These are phyloP conservation scores for Sebastes matsubarae DNA, from an alignment of 2,797 vertebrate species.

Conservation along the genomic window DNA sequence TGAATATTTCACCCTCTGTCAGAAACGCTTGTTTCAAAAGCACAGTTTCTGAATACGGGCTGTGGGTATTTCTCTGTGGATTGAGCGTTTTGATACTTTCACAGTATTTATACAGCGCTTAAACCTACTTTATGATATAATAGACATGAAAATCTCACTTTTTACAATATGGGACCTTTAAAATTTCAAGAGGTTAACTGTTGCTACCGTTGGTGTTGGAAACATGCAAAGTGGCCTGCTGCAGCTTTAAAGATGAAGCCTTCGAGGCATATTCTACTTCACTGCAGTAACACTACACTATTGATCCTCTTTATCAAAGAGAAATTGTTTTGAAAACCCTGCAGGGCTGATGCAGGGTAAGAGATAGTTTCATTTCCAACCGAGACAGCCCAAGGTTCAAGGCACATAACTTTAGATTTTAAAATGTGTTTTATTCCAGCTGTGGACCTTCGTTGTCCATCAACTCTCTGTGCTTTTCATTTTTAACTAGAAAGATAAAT, in stretches of 20 bases:
- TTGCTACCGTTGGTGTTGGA: background rate
- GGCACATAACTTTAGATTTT: background rate
- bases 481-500: too few species aligned
- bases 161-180: too few species aligned
- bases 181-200: background rate
- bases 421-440: too few species aligned
- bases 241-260: constrained; percentile 3
- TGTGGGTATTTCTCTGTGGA: too few species aligned
- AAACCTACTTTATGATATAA: too few species aligned
- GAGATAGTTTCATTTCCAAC: background rate
- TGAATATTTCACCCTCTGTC: background rate
- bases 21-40: too few species aligned
- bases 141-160: too few species aligned
- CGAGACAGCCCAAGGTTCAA: background rate
- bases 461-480: too few species aligned
- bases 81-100: too few species aligned
- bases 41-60: too few species aligned
- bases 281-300: constrained; percentile 15
- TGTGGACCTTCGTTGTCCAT: too few species aligned
- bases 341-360: constrained; percentile 10
- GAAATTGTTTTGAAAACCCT: constrained; percentile 19
- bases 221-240: background rate
- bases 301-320: background rate
- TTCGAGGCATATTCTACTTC: background rate
- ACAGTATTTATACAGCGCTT: too few species aligned